Evolutionary conservation across 2,888 invertebrate genomes (phyloP).

Genomic region (Leucozona laternaria): DNA sequence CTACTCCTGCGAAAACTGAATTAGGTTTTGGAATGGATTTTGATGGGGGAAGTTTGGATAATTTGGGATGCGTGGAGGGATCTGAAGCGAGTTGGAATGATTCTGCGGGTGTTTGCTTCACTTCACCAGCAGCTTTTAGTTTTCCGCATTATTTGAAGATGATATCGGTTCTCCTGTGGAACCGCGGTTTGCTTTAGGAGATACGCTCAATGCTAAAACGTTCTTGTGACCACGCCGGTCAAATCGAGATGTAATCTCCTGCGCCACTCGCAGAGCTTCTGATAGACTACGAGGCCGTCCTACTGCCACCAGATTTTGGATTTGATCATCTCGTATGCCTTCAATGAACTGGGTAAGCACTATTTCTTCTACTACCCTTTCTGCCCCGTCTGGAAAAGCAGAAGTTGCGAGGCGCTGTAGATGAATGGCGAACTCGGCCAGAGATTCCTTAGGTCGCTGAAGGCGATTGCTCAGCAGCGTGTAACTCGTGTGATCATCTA

Average conservation of each 20-base stretch:
- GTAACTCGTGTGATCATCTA: background rate
- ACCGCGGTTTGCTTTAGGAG: background rate
- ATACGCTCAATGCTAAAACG: background rate
- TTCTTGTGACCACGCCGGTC: background rate
- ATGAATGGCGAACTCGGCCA: constrained; percentile 2
- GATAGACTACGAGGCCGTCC: background rate
- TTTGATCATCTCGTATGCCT: constrained; percentile 3
- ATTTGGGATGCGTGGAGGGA: too few species aligned
- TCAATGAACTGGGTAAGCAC: constrained; percentile 32
- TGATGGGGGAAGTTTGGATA: too few species aligned
- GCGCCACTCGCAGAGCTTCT: constrained; percentile 11
- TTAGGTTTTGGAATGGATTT: too few species aligned
- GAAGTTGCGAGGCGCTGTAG: background rate
- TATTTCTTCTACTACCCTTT: constrained; percentile 14
- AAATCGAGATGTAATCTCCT: constrained; percentile 1
- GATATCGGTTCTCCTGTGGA: too few species aligned
- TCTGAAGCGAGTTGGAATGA: too few species aligned
- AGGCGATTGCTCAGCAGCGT: constrained; percentile 3
- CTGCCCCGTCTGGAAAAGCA: background rate
- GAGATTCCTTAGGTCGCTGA: background rate
- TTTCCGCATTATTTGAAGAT: background rate
- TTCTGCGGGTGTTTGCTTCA: too few species aligned
- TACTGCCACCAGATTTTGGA: constrained; percentile 23
- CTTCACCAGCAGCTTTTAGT: too few species aligned
- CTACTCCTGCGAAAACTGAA: too few species aligned